Evolutionary conservation across 2,797 vertebrate species (phyloP), one percentile per base, ranked within the genome.

Genomic region (Cyprinella venusta): DNA sequence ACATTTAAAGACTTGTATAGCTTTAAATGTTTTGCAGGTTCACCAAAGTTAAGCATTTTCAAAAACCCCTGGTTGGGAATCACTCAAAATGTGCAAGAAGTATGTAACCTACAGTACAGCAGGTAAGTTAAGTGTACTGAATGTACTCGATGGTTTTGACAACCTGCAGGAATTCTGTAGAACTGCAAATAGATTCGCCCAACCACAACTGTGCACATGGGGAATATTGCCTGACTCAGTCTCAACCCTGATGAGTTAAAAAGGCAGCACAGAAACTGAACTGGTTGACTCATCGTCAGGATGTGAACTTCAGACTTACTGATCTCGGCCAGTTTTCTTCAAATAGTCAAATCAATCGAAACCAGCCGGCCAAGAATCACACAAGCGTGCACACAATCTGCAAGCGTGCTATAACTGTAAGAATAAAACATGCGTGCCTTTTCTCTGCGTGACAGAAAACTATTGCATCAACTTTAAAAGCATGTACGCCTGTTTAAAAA

Each of bases 311-410:
- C 50, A 70, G 67, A 45, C 67, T 61, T 4, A 83, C 85, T 91
- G 87, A 69, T 75, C 75, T 90, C 90, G 26, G 82, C 83, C 76
- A 88, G 75, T 83, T 33, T 79, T 93, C 86, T 71, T 91, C 18
- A 6, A 8, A 42, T 9, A 74, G 19, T 36, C 40, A 81, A 38
- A 52, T 50, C 15, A 81, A 52, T 8, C 56, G 68, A 74, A 64
- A 81, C 79, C 69, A 50, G 30, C 40, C 26, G 19, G 15, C 21
- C 33, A 18, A 38, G 30, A 63, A 24, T 36, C 56, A 21, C 30
- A 26, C n/a, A n/a, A n/a, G n/a, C n/a, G n/a, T n/a, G n/a, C n/a
- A n/a, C n/a, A n/a, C 52, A 21, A 33, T 21, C 6, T 26, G 2
- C 26, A 74, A 42, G 3, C 80, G 15, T 13, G 13, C 59, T 26